Conservation (phyloP, 2,888 invertebrate genomes). For the Esperia sulphurella region DNA sequence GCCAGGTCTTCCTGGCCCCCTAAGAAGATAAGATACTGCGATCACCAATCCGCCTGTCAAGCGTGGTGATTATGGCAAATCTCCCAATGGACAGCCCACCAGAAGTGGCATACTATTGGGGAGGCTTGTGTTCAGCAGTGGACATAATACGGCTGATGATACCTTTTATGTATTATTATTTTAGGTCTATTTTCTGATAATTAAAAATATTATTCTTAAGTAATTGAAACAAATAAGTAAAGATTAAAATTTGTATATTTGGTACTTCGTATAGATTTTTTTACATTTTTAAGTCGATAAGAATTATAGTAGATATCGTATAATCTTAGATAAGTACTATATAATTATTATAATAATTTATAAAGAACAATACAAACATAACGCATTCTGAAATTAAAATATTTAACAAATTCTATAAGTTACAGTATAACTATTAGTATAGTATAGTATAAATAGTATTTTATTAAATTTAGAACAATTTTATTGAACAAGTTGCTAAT, state of each 20-base stretch:
- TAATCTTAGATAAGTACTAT: conserved; percentile 62
- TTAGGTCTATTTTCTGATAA: too few species aligned
- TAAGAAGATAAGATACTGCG: too few species aligned
- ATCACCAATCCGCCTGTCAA: too few species aligned
- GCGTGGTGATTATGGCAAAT: too few species aligned
- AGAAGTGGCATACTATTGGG: too few species aligned
- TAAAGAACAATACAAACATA: conserved; percentile 67
- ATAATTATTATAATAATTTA: conserved; percentile 39
- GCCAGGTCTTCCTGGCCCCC: too few species aligned
- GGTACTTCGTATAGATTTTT: conserved; percentile 78
- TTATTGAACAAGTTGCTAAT: conserved; percentile 71
- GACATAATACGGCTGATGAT: too few species aligned
- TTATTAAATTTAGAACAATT: conserved; percentile 66
- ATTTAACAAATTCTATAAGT: conserved; percentile 67
- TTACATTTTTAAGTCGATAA: conserved; percentile 73
- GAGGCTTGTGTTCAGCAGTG: too few species aligned
- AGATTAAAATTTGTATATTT: conserved; percentile 80
- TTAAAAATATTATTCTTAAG: too few species aligned
- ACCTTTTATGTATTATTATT: too few species aligned
- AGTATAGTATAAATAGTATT: conserved; percentile 52
- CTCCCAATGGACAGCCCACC: too few species aligned
- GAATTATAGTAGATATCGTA: conserved; percentile 57
- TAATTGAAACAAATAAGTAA: conserved; percentile 38
- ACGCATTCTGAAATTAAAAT: conserved; percentile 56
- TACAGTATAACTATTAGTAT: conserved; percentile 49